Conservation (phyloP, 2,113 vertebrate species). For the Sterna hirundo region DNA sequence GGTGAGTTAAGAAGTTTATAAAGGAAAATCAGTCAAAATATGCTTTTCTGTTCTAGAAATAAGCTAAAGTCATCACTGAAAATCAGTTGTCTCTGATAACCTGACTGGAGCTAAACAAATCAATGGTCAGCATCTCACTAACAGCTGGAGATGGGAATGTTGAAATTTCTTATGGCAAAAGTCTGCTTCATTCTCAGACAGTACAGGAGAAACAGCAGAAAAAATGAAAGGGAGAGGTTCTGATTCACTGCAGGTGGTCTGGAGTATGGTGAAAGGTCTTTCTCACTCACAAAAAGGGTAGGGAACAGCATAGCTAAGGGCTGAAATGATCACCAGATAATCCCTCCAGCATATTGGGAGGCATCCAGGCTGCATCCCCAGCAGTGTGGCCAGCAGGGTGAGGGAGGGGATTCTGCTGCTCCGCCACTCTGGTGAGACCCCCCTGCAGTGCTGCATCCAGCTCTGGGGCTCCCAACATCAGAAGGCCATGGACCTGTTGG, state of each 20-base stretch:
- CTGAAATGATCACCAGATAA: background rate
- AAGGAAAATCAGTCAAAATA: background rate
- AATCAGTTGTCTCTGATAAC: background rate
- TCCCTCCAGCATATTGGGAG: background rate
- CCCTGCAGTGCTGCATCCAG: background rate
- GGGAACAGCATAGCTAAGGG: background rate
- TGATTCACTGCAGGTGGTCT: background rate
- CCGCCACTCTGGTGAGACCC: background rate
- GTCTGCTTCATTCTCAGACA: background rate
- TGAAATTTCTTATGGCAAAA: background rate
- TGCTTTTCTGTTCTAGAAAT: background rate
- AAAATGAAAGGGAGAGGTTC: background rate
- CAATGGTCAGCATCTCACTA: background rate
- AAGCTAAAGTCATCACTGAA: background rate
- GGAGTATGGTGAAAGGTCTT: background rate
- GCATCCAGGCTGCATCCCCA: background rate
- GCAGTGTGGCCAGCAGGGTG: background rate
- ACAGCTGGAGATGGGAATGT: background rate
- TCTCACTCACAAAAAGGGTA: background rate
- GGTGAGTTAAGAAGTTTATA: background rate
- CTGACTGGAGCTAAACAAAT: background rate
- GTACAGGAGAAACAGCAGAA: background rate
- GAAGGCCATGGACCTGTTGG: background rate
- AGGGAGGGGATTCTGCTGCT: background rate
- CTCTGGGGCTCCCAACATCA: background rate